Evolutionary conservation across 2,888 invertebrate species (phyloP).

Genomic region (Agrochola litura): DNA sequence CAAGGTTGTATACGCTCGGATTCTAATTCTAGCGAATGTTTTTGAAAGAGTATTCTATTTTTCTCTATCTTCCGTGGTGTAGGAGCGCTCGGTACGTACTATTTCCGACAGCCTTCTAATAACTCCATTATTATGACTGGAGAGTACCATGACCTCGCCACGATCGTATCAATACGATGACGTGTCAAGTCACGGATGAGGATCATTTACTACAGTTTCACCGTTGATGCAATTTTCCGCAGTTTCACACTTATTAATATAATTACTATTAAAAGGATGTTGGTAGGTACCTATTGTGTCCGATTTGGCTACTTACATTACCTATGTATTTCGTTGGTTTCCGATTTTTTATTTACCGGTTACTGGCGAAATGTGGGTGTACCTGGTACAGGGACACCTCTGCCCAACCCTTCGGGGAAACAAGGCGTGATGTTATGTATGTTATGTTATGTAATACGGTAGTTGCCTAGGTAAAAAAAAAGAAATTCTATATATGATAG

Average conservation of each 20-base stretch:
- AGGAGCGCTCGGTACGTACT: not conserved
- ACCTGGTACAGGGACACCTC: too few relatives aligned
- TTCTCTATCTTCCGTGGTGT: not conserved
- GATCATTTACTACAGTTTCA: conserved; percentile 54
- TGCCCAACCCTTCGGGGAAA: too few relatives aligned
- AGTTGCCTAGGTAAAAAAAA: too few relatives aligned
- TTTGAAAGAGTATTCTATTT: not conserved
- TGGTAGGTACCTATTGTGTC: not conserved
- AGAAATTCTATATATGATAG: too few relatives aligned
- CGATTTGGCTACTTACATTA: conserved; percentile 37
- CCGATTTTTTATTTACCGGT: not conserved
- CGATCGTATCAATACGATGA: conserved; percentile 46
- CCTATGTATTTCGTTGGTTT: too few relatives aligned
- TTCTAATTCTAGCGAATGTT: not conserved
- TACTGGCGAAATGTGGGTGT: too few relatives aligned
- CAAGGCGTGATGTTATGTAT: too few relatives aligned
- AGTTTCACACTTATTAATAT: conserved; percentile 51
- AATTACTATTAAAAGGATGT: conserved; percentile 41
- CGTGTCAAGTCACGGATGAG: conserved; percentile 58
- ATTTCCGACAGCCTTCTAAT: not conserved
- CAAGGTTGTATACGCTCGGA: not conserved
- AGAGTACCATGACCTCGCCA: conserved; percentile 2
- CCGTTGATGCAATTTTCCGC: conserved; percentile 56
- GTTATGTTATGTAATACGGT: too few relatives aligned
- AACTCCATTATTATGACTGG: conserved; percentile 15